Conservation (phyloP, 2,113 vertebrate species). For the Falcunculus frontatus region DNA sequence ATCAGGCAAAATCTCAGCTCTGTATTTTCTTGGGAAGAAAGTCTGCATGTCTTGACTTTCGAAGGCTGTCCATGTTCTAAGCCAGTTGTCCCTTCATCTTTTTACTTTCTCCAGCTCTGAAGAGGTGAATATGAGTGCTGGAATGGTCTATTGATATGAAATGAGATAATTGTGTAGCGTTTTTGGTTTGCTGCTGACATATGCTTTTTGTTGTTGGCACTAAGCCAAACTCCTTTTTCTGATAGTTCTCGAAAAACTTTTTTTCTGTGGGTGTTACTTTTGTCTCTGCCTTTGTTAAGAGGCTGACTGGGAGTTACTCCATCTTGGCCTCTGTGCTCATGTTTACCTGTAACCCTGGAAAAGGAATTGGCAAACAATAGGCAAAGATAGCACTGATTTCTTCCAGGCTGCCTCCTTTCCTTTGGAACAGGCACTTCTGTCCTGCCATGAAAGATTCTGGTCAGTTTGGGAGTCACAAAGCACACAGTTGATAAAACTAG, state of each 20-base stretch:
- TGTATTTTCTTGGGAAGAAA: not conserved
- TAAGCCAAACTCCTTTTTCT: not conserved
- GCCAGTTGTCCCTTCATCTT: not conserved
- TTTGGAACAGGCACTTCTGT: not conserved
- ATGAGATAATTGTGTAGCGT: not conserved
- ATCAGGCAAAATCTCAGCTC: not conserved
- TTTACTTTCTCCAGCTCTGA: not conserved
- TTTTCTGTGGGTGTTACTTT: not conserved
- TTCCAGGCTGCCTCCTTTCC: not conserved
- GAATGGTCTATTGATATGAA: not conserved
- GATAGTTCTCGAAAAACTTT: not conserved
- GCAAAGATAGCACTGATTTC: not conserved
- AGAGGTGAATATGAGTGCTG: not conserved
- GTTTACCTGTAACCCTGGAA: not conserved
- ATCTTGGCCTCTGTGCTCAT: not conserved
- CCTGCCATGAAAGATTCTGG: not conserved
- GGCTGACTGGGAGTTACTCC: not conserved
- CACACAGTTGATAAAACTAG: not conserved
- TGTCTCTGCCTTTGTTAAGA: not conserved
- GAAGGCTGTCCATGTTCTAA: not conserved
- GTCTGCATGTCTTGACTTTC: not conserved
- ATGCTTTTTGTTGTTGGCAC: not conserved
- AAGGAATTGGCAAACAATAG: not conserved
- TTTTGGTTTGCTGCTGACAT: not conserved
- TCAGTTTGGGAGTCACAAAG: not conserved